Conservation (phyloP, 2,113 vertebrate species). For the Bos javanicus region DNA sequence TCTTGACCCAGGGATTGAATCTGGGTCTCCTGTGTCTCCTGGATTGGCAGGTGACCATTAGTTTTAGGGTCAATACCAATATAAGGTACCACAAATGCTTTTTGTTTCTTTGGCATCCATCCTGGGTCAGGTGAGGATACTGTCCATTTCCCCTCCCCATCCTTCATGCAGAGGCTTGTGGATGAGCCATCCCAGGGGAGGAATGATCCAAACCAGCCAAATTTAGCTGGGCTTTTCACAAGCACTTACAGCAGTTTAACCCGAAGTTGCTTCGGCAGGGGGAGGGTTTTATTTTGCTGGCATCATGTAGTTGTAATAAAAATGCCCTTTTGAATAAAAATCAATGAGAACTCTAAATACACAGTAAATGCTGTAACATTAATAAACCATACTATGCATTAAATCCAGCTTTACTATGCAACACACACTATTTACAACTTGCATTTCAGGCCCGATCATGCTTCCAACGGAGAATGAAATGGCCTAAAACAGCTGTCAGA, state of each 20-base stretch:
- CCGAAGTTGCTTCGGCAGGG: constrained; percentile 35
- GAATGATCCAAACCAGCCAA: neutral
- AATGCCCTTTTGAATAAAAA: constrained; percentile 80
- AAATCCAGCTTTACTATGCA: constrained; percentile 74
- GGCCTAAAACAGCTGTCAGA: constrained; percentile 77
- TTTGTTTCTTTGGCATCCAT: neutral
- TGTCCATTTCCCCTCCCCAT: neutral
- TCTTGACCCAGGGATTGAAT: neutral
- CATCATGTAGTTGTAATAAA: constrained; percentile 70
- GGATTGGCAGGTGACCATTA: neutral
- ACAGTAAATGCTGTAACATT: constrained; percentile 74
- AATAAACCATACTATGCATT: constrained; percentile 77
- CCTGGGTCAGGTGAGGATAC: neutral
- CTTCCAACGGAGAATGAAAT: constrained; percentile 75
- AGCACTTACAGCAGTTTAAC: constrained; percentile 57
- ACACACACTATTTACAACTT: constrained; percentile 69
- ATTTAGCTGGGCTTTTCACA: neutral
- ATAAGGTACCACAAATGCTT: neutral
- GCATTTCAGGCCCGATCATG: constrained; percentile 67
- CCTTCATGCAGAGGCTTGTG: neutral
- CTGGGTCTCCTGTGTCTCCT: neutral
- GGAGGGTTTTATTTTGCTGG: constrained; percentile 72
- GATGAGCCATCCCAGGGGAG: neutral
- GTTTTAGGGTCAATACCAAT: neutral
- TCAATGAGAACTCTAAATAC: constrained; percentile 78